Base-by-base conservation (phyloP, 30 jellyfish, hydroid and myxozoan species). In the Pelagia noctiluca region DNA sequence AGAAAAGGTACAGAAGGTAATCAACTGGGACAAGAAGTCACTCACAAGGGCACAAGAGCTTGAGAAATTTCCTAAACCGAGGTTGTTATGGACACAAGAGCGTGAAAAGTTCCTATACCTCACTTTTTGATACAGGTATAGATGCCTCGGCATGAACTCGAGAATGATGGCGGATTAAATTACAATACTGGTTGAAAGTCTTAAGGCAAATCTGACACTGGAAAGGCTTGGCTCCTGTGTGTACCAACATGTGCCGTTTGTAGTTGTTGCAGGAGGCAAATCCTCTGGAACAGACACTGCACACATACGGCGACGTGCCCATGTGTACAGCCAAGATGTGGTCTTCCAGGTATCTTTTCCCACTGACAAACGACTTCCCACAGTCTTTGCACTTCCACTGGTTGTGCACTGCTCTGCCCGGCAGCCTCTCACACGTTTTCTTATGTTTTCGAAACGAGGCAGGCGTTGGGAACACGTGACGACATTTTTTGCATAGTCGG, bases 251-350 rank as follows among this genome's bases (percentile, higher is more conserved):
- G 37, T 82, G 92, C 30, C 92, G 57, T 32, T 82, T 82, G 80
- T 67, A 82, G 80, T 82, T 82, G 32, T 82, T 82, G 65, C 70
- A 82, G 71, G 92, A 82, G 25, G 92, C 92, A 73, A 82, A 82
- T 4, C 92, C 92, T 62, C 62, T 68, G 54, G 84, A 75, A 57
- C 92, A 82, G 21, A 68, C 92, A 16, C 61, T 50, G 65, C 92
- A 82, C 33, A 47, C 92, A 24, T 82, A 82, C 61, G 92, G 92
- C 79, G 92, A 82, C 19, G 92, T 68, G 32, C 92, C 92, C 92
- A 75, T 66, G 53, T 82, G 92, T 12, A 82, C 92, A 22, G 92
- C 54, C 60, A 82, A 75, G 18, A 82, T 82, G 33, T 82, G 92
- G 52, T 82, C 92, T 53, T 82, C 92, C 42, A 82, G 46, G 63